Conservation (phyloP, 1,140 invertebrate species). For the Aplysia californica region DNA sequence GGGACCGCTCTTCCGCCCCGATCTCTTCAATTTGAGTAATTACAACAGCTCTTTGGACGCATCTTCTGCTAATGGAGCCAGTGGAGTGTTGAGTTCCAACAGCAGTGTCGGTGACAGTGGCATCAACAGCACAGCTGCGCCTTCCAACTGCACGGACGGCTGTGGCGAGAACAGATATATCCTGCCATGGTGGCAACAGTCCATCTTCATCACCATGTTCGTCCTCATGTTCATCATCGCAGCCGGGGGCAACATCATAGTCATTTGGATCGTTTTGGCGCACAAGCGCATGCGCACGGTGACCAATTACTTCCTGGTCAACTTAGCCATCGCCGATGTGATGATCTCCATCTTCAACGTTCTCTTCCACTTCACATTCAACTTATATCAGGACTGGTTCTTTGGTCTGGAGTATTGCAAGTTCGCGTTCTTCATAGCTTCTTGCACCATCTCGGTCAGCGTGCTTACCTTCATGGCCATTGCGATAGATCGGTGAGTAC, state of each 20-base stretch:
- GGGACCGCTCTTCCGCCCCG: background rate
- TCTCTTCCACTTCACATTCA: constrained; percentile 93
- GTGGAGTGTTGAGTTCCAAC: background rate
- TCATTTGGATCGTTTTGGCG: constrained; percentile 94
- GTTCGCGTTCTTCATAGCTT: constrained; percentile 89
- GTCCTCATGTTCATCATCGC: constrained; percentile 89
- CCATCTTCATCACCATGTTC: constrained; percentile 70
- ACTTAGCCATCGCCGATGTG: constrained; percentile 90
- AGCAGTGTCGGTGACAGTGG: background rate
- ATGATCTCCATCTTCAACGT: constrained; percentile 93
- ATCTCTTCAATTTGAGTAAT: background rate
- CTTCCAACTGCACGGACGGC: background rate
- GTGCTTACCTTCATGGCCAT: constrained; percentile 96
- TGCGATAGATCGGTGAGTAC: constrained; percentile 89
- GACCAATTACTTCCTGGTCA: constrained; percentile 96
- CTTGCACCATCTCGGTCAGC: constrained; percentile 87
- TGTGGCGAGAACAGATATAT: constrained; percentile 26
- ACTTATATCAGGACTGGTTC: constrained; percentile 82
- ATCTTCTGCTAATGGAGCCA: background rate
- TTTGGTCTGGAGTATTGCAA: constrained; percentile 88
- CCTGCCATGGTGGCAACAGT: constrained; percentile 60
- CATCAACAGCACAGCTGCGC: constrained; percentile 3
- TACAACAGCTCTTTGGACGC: background rate
- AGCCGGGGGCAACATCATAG: constrained; percentile 92
- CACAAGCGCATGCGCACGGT: constrained; percentile 91